A percentile compares a stretch with the other conserved stretches of the same genome.
Conservation (phyloP, 2,888 invertebrate genomes). For the Dynastes hyllus region DNA sequence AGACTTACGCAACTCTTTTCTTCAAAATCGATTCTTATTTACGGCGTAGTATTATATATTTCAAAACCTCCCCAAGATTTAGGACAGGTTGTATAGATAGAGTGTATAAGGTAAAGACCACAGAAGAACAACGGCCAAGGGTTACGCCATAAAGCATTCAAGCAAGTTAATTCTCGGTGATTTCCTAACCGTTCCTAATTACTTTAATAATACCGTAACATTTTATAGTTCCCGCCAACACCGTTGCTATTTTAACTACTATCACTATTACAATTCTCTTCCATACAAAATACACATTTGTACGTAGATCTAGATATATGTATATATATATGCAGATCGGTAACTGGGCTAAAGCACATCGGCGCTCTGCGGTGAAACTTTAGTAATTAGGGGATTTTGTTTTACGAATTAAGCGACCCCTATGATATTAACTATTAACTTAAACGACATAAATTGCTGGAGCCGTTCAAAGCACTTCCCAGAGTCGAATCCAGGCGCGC, state of each 20-base stretch:
- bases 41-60: too few relatives aligned
- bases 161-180: conserved; percentile 22
- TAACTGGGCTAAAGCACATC: neutral
- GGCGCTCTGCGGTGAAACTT: conserved; percentile 12
- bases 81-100: too few relatives aligned
- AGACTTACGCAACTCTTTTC: too few relatives aligned
- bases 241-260: neutral
- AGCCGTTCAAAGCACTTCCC: conserved; percentile 17
- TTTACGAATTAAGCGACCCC: conserved; percentile 39
- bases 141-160: too few relatives aligned
- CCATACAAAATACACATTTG: too few relatives aligned
- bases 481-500: neutral
- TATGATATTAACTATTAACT: conserved; percentile 42
- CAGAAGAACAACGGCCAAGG: too few relatives aligned
- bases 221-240: too few relatives aligned
- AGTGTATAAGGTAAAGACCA: too few relatives aligned
- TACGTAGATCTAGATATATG: too few relatives aligned
- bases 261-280: neutral
- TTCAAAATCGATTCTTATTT: too few relatives aligned
- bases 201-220: conserved; percentile 32
- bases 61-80: too few relatives aligned
- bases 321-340: neutral
- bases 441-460: conserved; percentile 39
- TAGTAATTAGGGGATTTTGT: conserved; percentile 42
- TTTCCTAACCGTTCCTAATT: conserved; percentile 29